Conservation (phyloP, 2,888 invertebrate species). For the Creontiades dilutus region DNA sequence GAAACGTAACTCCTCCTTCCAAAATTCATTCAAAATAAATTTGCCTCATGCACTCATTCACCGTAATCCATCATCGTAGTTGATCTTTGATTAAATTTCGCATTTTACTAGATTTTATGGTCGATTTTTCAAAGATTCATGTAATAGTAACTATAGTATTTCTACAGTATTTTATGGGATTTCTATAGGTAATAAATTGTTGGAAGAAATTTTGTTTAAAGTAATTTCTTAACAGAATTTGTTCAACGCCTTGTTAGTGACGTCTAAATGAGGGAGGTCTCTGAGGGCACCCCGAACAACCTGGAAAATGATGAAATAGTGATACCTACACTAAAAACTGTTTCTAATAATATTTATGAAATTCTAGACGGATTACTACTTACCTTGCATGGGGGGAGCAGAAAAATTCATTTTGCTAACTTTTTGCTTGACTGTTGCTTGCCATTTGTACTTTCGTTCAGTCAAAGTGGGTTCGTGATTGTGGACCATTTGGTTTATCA, state of each 20-base stretch:
- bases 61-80: neutral
- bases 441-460: neutral
- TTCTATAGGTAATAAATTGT: too few species aligned
- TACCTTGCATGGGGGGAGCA: conserved; percentile 14
- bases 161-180: too few species aligned
- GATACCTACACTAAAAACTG: neutral
- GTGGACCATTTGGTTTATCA: neutral
- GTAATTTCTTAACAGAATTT: too few species aligned
- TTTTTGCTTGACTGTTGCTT: neutral
- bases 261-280: neutral
- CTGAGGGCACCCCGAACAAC: neutral
- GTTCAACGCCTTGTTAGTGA: neutral
- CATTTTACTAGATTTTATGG: too few species aligned
- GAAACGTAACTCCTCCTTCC: neutral
- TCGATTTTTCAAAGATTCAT: too few species aligned
- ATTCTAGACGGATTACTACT: conserved; percentile 13
- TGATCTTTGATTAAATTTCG: conserved; percentile 9
- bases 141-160: too few species aligned
- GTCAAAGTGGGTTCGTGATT: neutral
- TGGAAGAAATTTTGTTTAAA: too few species aligned
- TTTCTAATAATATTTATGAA: neutral
- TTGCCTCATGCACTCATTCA: conserved; percentile 23
- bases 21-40: conserved; percentile 24
- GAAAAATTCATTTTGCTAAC: neutral
- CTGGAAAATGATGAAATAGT: neutral